Evolutionary conservation across 2,888 invertebrate species (phyloP).

Genomic region (Liposcelis brunnea): DNA sequence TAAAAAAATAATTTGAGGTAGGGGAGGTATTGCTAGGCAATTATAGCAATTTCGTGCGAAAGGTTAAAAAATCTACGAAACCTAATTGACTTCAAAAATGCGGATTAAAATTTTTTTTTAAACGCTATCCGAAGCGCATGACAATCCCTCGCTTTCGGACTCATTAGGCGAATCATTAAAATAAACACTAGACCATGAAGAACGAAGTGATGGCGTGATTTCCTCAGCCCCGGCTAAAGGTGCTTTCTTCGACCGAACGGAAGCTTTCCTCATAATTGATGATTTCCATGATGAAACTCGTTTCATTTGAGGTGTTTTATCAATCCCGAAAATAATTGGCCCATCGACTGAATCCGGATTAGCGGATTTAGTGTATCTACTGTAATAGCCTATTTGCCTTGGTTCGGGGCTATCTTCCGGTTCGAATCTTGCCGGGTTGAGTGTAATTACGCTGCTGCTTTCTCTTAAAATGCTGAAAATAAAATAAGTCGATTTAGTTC

Average conservation of each 20-base stretch:
- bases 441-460: slow-evolving; percentile 10
- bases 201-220: slow-evolving; percentile 21
- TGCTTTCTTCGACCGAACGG: slow-evolving; percentile 14
- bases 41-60: too few relatives aligned
- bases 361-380: not conserved
- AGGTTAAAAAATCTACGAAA: too few relatives aligned
- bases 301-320: slow-evolving; percentile 1
- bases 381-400: not conserved
- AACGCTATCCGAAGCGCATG: not conserved
- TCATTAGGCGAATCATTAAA: slow-evolving; percentile 15
- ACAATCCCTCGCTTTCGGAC: slow-evolving; percentile 11
- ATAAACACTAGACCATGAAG: slow-evolving; percentile 20
- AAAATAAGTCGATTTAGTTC: not conserved
- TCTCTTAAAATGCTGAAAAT: slow-evolving; percentile 8
- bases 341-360: not conserved
- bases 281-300: not conserved
- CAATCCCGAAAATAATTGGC: slow-evolving; percentile 3
- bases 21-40: too few relatives aligned
- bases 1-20: too few relatives aligned
- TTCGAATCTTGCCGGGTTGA: slow-evolving; percentile 6
- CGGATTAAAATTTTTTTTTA: slow-evolving; percentile 2
- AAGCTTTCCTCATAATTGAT: slow-evolving; percentile 5
- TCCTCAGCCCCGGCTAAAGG: slow-evolving; percentile 22
- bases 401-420: slow-evolving; percentile 4
- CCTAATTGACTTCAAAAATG: too few relatives aligned